Conservation (phyloP, 2,888 invertebrate genomes). For the Serripes groenlandicus region DNA sequence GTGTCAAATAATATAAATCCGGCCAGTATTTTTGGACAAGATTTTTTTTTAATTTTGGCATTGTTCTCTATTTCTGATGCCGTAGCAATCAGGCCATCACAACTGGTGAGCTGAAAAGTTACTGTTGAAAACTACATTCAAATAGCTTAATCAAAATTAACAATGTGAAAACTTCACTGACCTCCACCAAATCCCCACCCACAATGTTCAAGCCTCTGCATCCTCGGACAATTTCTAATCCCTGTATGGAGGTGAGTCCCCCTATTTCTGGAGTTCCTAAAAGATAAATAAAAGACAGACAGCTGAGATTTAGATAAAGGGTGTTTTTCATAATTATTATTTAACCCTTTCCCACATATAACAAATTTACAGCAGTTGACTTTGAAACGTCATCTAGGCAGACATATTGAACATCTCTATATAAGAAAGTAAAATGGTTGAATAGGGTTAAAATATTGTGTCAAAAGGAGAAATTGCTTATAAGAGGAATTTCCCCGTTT, state of each 20-base stretch:
- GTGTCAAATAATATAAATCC: too few species aligned
- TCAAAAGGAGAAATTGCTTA: background rate
- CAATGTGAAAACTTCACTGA: too few species aligned
- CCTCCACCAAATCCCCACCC: conserved; percentile 85
- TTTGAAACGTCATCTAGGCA: too few species aligned
- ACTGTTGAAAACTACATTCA: background rate
- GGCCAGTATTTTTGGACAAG: too few species aligned
- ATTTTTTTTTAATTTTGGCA: too few species aligned
- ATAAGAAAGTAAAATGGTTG: too few species aligned
- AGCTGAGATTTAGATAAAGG: background rate
- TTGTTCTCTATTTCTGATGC: too few species aligned
- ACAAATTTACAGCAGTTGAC: too few species aligned
- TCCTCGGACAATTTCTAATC: conserved; percentile 85
- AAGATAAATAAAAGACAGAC: background rate
- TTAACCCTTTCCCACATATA: background rate
- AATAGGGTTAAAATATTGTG: background rate
- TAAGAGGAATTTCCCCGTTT: background rate
- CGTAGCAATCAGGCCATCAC: too few species aligned
- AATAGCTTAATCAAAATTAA: background rate
- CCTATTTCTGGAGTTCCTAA: conserved; percentile 86
- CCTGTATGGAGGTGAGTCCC: conserved; percentile 85
- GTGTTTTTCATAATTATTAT: background rate
- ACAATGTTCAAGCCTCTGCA: conserved; percentile 85
- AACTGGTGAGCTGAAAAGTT: too few species aligned
- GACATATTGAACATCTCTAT: too few species aligned